phyloP scores from a whole-genome alignment of 2,113 vertebrate species.

The Morone saxatilis region DNA sequence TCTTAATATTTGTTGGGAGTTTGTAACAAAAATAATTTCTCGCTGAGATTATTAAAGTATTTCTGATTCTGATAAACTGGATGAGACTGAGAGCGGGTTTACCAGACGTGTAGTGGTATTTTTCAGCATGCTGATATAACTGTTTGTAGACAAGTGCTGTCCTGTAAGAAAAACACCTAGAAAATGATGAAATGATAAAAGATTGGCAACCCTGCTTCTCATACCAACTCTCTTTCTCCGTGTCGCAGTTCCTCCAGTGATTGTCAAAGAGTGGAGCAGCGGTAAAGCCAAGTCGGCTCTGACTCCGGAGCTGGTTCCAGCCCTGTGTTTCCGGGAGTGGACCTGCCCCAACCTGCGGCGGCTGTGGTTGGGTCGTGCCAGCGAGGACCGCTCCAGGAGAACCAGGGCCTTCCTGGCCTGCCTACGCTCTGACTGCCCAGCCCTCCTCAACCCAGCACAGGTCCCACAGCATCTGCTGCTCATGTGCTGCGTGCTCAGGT shows the following conservation, averaged over 20 bases:
- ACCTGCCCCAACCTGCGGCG: conserved; percentile 93
- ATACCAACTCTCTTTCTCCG: conserved; percentile 9
- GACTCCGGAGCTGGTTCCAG: conserved; percentile 92
- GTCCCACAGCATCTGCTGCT: conserved; percentile 94
- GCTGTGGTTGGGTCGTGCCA: conserved; percentile 93
- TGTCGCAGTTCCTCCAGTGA: conserved; percentile 90
- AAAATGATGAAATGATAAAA: no score
- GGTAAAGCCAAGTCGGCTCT: conserved; percentile 94
- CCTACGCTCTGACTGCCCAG: conserved; percentile 92
- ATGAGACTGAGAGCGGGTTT: no score
- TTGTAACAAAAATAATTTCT: no score
- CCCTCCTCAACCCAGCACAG: conserved; percentile 92
- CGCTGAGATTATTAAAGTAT: no score
- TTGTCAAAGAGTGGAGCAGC: conserved; percentile 94
- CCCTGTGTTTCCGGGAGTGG: conserved; percentile 93
- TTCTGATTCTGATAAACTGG: no score
- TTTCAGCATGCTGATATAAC: no score
- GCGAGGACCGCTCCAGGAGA: conserved; percentile 93
- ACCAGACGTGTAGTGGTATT: no score
- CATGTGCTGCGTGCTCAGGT: conserved; percentile 96
- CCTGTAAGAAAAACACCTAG: no score
- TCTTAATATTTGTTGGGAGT: no score
- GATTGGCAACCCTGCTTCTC: no score
- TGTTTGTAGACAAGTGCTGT: no score
- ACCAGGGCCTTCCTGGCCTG: conserved; percentile 94